A percentile compares a stretch with the other conserved stretches of the same genome.
Conservation (phyloP, 2,888 invertebrate genomes). For the Phragmatobia fuliginosa region DNA sequence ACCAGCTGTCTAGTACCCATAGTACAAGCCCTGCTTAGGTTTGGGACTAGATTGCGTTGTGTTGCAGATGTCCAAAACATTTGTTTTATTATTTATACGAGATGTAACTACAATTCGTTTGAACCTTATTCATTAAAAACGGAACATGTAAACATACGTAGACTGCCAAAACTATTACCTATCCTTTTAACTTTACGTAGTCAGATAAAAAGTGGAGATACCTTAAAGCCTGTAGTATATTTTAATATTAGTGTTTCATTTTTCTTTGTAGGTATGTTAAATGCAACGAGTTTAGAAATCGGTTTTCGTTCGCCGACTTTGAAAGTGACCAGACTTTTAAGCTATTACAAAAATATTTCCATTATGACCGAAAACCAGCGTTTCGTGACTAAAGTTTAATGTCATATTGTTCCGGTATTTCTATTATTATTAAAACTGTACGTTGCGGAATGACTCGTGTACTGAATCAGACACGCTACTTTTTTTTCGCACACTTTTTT, state of each 20-base stretch:
- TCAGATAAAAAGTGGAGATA: not conserved
- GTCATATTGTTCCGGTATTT: constrained; percentile 62
- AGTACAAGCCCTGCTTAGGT: too few relatives aligned
- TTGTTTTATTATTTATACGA: too few relatives aligned
- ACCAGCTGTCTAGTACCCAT: too few relatives aligned
- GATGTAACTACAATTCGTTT: too few relatives aligned
- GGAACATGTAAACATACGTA: too few relatives aligned
- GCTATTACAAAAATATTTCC: constrained; percentile 30
- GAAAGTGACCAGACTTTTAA: constrained; percentile 9
- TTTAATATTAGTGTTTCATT: not conserved
- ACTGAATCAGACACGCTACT: constrained; percentile 66
- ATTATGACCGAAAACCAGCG: constrained; percentile 36
- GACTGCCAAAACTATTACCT: too few relatives aligned
- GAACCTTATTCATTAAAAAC: too few relatives aligned
- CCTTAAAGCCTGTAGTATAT: not conserved
- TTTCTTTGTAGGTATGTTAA: not conserved
- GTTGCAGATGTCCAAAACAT: too few relatives aligned
- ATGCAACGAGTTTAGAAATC: not conserved
- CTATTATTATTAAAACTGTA: constrained; percentile 51
- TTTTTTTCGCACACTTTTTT: constrained; percentile 69
- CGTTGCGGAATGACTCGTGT: constrained; percentile 70
- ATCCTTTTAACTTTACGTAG: too few relatives aligned
- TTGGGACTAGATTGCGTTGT: too few relatives aligned
- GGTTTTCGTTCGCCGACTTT: not conserved
- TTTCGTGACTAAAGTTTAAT: constrained; percentile 47